Evolutionary conservation across 2,888 invertebrate genomes (phyloP).

Genomic region (Periphyllus acericola): DNA sequence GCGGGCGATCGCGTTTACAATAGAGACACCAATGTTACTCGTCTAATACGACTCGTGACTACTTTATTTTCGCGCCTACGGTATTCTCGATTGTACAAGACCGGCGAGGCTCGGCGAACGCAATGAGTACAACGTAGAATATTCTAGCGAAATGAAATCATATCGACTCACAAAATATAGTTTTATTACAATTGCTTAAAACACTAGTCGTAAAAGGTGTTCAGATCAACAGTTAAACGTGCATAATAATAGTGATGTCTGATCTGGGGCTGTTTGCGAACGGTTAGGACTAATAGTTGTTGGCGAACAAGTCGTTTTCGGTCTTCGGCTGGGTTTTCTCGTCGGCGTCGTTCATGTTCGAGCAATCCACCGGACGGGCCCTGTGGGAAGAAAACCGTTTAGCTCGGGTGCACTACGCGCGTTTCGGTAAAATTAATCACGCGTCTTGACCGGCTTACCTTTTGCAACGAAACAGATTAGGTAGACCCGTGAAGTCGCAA

Average conservation of each 20-base stretch:
- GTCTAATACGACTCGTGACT: neutral
- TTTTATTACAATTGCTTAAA: constrained; percentile 36
- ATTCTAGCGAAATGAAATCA: constrained; percentile 27
- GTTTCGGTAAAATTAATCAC: neutral
- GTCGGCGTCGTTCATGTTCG: neutral
- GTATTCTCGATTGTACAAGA: neutral
- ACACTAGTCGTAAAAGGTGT: constrained; percentile 19
- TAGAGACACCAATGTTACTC: neutral
- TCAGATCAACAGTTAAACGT: constrained; percentile 17
- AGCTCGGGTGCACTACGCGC: no score
- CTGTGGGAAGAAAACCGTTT: constrained; percentile 1
- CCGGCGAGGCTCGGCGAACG: neutral
- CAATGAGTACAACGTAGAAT: constrained; percentile 17
- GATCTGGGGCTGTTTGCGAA: constrained; percentile 16
- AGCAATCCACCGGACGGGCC: neutral
- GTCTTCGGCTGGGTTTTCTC: constrained; percentile 10
- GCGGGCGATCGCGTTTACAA: no score
- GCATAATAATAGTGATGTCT: neutral
- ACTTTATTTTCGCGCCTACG: neutral
- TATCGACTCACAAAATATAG: constrained; percentile 5
- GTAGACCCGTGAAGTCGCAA: constrained; percentile 31
- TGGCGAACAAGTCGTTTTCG: neutral
- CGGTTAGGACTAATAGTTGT: constrained; percentile 33
- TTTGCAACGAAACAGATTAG: constrained; percentile 43
- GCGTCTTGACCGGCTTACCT: neutral